These are phyloP conservation scores for Dioctria linearis DNA, from an alignment of 2,888 invertebrate genomes.

Conservation along the genomic window DNA sequence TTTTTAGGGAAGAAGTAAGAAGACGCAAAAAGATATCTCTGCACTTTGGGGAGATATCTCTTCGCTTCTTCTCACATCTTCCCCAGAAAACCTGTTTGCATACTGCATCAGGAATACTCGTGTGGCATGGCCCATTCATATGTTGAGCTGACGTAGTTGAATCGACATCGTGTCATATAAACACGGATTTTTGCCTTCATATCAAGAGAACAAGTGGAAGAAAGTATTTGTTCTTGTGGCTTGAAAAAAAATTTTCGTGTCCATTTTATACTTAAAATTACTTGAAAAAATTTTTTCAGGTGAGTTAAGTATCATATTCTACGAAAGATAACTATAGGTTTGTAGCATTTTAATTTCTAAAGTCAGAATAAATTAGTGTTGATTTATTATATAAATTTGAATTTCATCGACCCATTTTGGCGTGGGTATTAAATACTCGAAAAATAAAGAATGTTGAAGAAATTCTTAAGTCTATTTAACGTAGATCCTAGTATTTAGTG, in stretches of 20 bases:
- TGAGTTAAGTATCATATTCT: slow-evolving; percentile 66
- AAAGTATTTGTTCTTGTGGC: slow-evolving; percentile 46
- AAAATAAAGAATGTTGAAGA: slow-evolving; percentile 35
- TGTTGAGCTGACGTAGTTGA: too few relatives aligned
- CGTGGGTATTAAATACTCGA: slow-evolving; percentile 60
- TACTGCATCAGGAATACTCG: too few relatives aligned
- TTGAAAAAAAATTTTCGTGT: slow-evolving; percentile 59
- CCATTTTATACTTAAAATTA: slow-evolving; percentile 64
- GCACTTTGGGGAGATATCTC: too few relatives aligned
- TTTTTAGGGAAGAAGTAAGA: too few relatives aligned
- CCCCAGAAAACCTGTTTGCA: too few relatives aligned
- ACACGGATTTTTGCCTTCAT: too few relatives aligned
- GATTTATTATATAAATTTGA: slow-evolving; percentile 68
- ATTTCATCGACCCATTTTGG: slow-evolving; percentile 65
- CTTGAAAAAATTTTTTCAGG: slow-evolving; percentile 65
- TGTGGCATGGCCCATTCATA: too few relatives aligned
- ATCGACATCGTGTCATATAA: too few relatives aligned
- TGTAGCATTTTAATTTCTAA: slow-evolving; percentile 62
- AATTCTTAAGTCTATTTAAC: slow-evolving; percentile 21
- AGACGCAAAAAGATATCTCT: too few relatives aligned
- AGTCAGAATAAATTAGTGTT: slow-evolving; percentile 61
- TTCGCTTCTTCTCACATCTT: too few relatives aligned
- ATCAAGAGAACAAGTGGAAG: too few relatives aligned
- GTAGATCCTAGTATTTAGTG: not conserved
- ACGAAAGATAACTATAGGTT: slow-evolving; percentile 62